These are phyloP conservation scores for Luscinia megarhynchos DNA, from an alignment of 2,797 vertebrate species.

Conservation along the genomic window DNA sequence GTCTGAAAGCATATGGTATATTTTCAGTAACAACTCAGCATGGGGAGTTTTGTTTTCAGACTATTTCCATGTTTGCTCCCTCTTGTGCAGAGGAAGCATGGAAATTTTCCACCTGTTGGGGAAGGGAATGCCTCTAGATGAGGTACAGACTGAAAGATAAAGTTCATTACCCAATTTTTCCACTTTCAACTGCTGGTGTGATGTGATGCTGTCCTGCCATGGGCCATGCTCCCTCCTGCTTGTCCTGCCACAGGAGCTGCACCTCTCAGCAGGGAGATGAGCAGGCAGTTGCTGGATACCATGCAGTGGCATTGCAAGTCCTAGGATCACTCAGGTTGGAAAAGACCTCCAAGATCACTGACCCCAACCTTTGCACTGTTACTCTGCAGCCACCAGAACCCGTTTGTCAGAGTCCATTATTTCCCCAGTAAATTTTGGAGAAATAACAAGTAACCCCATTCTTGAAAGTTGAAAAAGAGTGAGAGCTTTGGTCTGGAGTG, in stretches of 20 bases:
- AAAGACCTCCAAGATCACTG: background rate
- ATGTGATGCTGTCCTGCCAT: background rate
- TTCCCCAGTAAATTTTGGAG: background rate
- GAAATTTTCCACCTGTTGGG: background rate
- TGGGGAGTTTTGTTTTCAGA: background rate
- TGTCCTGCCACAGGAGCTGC: background rate
- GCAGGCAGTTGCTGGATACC: accelerated
- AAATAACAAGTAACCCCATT: background rate
- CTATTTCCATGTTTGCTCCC: background rate
- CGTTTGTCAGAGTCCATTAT: accelerated
- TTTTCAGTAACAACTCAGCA: background rate
- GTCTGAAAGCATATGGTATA: background rate
- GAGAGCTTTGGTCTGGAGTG: background rate
- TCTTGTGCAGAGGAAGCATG: background rate
- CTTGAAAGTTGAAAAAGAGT: background rate
- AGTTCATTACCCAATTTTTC: background rate
- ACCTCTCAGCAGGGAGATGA: background rate
- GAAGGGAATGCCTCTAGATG: background rate
- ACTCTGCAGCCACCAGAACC: background rate
- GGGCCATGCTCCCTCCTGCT: background rate
- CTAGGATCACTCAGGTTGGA: background rate
- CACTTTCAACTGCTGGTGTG: background rate
- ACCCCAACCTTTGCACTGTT: background rate
- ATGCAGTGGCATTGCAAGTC: background rate
- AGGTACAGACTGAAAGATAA: background rate